A percentile compares a stretch with the other conserved stretches of the same genome.
These are phyloP conservation scores for Clistopyga incitator DNA, from an alignment of 2,888 invertebrate genomes.

Conservation along the genomic window DNA sequence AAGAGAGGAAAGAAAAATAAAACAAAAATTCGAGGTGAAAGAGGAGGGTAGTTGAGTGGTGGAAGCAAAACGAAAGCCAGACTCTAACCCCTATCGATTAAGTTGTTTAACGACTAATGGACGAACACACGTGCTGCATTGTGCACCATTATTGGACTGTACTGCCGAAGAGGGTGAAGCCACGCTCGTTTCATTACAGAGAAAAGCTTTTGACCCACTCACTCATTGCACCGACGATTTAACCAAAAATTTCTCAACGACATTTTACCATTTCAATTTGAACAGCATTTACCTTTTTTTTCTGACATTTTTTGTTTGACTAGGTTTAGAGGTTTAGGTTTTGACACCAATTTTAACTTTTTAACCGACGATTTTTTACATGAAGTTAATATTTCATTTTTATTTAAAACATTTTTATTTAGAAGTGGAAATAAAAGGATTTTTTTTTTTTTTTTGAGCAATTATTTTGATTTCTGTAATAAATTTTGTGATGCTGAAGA, in stretches of 20 bases:
- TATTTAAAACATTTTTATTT: no score
- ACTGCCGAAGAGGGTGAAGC: constrained; percentile 10
- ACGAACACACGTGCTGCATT: constrained; percentile 68
- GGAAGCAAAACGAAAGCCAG: constrained; percentile 29
- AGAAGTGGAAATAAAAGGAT: no score
- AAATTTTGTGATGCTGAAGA: no score
- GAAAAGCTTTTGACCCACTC: constrained; percentile 21
- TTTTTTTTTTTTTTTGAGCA: no score
- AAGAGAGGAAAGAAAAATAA: no score
- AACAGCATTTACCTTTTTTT: no score
- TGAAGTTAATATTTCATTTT: no score
- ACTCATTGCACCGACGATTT: constrained; percentile 6
- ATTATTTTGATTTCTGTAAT: no score
- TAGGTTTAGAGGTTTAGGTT: no score
- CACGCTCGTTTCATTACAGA: constrained; percentile 1
- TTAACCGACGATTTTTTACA: no score
- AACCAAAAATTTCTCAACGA: background rate
- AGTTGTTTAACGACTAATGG: constrained; percentile 77
- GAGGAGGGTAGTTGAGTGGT: constrained; percentile 30
- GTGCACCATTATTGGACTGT: constrained; percentile 73
- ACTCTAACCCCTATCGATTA: constrained; percentile 72
- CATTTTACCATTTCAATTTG: background rate
- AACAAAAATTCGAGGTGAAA: background rate
- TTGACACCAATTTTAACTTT: no score
- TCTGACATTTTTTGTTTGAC: no score